phyloP scores from a whole-genome alignment of 2,113 vertebrate species.

The Raphicerus campestris region DNA sequence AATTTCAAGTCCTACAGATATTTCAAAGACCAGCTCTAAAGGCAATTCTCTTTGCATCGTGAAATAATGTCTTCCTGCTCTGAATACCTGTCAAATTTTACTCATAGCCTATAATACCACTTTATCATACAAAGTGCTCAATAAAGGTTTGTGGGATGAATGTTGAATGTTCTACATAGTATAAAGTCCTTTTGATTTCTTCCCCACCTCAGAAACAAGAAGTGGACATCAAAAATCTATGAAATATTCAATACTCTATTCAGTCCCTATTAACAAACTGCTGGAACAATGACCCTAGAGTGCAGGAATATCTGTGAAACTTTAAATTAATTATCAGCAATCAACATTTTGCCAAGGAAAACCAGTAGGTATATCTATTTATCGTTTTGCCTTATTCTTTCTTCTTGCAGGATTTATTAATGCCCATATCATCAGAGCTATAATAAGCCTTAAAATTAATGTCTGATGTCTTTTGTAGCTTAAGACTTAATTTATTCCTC shows the following conservation, averaged over 20 bases:
- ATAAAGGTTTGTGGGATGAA: constrained; percentile 13
- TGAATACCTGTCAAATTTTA: constrained; percentile 15
- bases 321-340: constrained; percentile 54
- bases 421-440: constrained; percentile 70
- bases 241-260: constrained; percentile 57
- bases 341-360: constrained; percentile 62
- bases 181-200: neutral
- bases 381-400: constrained; percentile 34
- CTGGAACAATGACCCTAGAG: constrained; percentile 26
- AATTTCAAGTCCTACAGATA: neutral
- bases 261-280: constrained; percentile 29
- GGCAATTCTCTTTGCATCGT: neutral
- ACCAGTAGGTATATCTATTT: constrained; percentile 32
- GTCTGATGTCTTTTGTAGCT: constrained; percentile 66
- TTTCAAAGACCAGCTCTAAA: constrained; percentile 16
- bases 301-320: constrained; percentile 22
- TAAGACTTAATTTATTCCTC: constrained; percentile 78
- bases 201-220: constrained; percentile 40
- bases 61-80: neutral
- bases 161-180: neutral
- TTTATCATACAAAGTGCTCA: constrained; percentile 37
- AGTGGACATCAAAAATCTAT: constrained; percentile 37
- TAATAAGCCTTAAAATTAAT: constrained; percentile 77
- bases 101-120: neutral
- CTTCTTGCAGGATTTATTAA: constrained; percentile 68